Percentiles rank a stretch among this genome's conserved stretches.
phyloP scores from a whole-genome alignment of 2,888 invertebrate genomes.

The Lutraria lutraria region DNA sequence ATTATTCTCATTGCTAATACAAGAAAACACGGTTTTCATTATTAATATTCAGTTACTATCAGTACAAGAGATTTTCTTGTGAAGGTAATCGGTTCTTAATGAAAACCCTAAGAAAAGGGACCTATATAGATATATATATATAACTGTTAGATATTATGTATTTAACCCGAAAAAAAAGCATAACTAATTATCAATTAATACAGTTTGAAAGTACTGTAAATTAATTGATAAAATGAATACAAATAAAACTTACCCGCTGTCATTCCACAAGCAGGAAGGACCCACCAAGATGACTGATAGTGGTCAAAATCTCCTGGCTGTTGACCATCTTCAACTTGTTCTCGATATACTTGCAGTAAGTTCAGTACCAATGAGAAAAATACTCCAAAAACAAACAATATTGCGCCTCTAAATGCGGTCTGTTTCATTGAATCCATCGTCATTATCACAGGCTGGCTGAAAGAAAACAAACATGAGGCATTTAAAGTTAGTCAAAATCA shows the following conservation, averaged over 20 bases:
- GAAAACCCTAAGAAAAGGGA: no score
- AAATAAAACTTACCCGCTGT: constrained; percentile 84
- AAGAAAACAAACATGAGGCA: not conserved
- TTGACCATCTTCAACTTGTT: constrained; percentile 75
- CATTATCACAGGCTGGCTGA: constrained; percentile 70
- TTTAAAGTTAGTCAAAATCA: not conserved
- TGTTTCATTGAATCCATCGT: constrained; percentile 70
- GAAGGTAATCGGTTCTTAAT: no score
- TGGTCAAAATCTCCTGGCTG: constrained; percentile 74
- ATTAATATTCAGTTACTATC: no score
- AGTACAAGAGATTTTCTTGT: no score
- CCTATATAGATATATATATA: no score
- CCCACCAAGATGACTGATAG: constrained; percentile 87
- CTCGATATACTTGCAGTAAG: constrained; percentile 85
- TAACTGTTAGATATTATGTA: no score
- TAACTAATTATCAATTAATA: no score
- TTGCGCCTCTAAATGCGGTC: constrained; percentile 75
- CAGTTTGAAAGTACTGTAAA: no score
- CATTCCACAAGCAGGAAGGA: constrained; percentile 86
- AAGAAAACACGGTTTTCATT: no score
- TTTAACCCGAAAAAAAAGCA: no score
- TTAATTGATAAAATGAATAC: no score
- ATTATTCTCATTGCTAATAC: no score
- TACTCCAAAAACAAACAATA: constrained; percentile 86
- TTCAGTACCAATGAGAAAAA: constrained; percentile 87